phyloP scores from a whole-genome alignment of 2,113 vertebrate genomes.

The Egretta garzetta region DNA sequence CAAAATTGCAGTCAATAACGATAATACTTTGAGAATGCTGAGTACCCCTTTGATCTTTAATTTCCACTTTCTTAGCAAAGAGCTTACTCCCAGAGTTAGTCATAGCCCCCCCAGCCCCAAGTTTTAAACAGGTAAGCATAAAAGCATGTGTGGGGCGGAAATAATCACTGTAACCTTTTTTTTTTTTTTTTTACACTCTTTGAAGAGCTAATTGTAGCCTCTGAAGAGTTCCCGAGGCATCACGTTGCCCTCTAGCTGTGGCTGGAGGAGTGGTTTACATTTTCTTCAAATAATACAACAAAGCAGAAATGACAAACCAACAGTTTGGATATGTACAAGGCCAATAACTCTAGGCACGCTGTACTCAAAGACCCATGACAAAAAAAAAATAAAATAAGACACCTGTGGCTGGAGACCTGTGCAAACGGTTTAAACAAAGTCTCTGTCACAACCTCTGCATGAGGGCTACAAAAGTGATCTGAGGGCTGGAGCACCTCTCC shows the following conservation, averaged over 20 bases:
- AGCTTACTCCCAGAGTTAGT: neutral
- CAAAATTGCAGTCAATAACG: neutral
- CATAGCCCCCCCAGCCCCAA: neutral
- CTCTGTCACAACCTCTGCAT: neutral
- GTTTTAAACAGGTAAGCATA: neutral
- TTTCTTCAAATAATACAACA: neutral
- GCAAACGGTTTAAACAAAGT: neutral
- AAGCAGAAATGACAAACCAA: neutral
- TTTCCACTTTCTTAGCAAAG: neutral
- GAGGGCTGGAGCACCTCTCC: too few relatives aligned
- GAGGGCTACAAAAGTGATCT: too few relatives aligned
- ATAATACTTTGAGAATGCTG: neutral
- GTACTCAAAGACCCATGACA: neutral
- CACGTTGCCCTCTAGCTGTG: constrained; percentile 31
- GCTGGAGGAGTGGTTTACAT: neutral
- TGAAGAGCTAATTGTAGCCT: neutral
- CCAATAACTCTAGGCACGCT: neutral
- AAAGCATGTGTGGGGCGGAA: neutral
- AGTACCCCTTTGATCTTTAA: neutral
- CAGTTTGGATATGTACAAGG: rapidly evolving
- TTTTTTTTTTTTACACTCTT: neutral
- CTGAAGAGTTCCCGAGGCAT: neutral
- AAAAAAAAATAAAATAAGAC: neutral
- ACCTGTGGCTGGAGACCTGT: neutral
- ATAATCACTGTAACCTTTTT: neutral